Evolutionary conservation across 2,113 vertebrate genomes (phyloP).

Genomic region (Ophiodon elongatus): DNA sequence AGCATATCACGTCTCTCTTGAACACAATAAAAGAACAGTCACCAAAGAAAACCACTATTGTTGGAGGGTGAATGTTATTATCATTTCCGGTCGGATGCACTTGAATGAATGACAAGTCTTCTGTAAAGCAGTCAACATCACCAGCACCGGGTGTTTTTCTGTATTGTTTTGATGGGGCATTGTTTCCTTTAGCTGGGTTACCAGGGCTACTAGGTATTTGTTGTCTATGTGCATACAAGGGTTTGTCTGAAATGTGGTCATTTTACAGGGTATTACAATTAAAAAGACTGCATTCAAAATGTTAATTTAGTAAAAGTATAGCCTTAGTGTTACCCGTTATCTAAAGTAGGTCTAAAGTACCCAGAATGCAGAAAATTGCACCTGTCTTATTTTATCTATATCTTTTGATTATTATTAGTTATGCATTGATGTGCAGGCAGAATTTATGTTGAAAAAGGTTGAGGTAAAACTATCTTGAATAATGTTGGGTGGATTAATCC

Average conservation of each 20-base stretch:
- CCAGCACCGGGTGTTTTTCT: constrained; percentile 27
- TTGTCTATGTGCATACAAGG: not conserved
- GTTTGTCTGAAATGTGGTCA: not conserved
- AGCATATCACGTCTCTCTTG: not conserved
- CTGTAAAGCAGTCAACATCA: constrained; percentile 18
- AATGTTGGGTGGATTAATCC: not conserved
- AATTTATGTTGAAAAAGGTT: not conserved
- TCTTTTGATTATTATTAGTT: not conserved
- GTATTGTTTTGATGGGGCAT: constrained; percentile 23
- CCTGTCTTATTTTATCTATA: not conserved
- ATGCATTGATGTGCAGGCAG: not conserved
- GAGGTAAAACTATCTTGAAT: not conserved
- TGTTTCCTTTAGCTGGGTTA: not conserved
- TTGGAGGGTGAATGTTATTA: constrained; percentile 42
- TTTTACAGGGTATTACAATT: not conserved
- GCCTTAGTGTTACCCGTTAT: not conserved
- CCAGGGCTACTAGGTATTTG: not conserved
- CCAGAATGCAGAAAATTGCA: not conserved
- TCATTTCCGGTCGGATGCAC: constrained; percentile 36
- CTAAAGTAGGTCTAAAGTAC: not conserved
- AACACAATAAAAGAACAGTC: constrained; percentile 27
- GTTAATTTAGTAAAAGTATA: not conserved
- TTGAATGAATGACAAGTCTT: constrained; percentile 47
- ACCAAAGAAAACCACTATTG: constrained; percentile 47
- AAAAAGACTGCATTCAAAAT: not conserved